Base-by-base conservation (phyloP, 2,113 vertebrate genomes). In the Eptesicus fuscus region DNA sequence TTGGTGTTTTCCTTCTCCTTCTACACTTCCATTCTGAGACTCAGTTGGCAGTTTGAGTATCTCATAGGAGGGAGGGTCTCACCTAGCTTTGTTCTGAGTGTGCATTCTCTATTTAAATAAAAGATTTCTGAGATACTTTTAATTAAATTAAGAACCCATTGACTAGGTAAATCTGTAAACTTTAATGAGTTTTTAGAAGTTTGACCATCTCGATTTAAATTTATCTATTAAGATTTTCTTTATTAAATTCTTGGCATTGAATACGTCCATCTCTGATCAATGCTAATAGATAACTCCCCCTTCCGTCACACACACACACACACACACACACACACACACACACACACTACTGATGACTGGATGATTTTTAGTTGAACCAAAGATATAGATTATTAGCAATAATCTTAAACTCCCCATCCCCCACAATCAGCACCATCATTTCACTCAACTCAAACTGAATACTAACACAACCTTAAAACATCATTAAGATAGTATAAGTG, bases 1-100 rank as follows among this genome's bases (percentile, higher is more conserved):
- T 59, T 93, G 65, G 73, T 95, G 51, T 65, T 90, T 93, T 73
- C 89, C 93, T 96, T 91, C 97, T 73, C 80, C 22, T 40, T 37
- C 86, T n/a, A 63, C 22, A 32, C 37, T 84, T 91, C 40, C 56
- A 83, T 32, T 95, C 28, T 9, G 30, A 87, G 88, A 86, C 18
- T 7, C 44, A 83, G 53, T 1, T 59, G 23, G 69, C 65, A 22
- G 13, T 70, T 90, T 28, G 80, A 83, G n/a, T 53, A 14, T 49
- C 32, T 94, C 83, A 37, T 18, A 18, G 4, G 35, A 37, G 18
- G 5, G n/a, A 20, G 11, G 7, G 20, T 53, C 20, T n/a, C 47
- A 92, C 37, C 1, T 2, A 67, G 32, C 12, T 91, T 37, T 7
- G n/a, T 84, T 61, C 44, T 18, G 12, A 79, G 23, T 0, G 2